Base-by-base conservation (phyloP, 2,113 vertebrate genomes). In the Circaetus gallicus region DNA sequence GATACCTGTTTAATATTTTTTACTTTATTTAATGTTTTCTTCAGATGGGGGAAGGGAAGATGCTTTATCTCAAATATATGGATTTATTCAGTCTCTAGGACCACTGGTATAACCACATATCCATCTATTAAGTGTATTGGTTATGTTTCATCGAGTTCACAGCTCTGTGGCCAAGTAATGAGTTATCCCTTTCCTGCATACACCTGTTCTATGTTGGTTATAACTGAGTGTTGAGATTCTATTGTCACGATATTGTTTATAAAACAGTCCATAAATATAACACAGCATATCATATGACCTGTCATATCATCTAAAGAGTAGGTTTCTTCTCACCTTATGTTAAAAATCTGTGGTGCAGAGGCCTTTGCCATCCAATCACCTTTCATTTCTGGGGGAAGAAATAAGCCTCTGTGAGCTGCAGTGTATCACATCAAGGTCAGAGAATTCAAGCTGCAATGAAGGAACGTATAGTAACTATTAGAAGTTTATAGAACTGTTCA, bases 391-490 rank as follows among this genome's bases (percentile, higher is more conserved):
- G 11, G 3, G 2, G 16, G 11, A 43, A 76, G 25, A 79, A 71
- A n/a, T 50, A 45, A 82, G 3, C 4, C 5, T 58, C 12, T 55
- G 2, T 47, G 47, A 82, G 20, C 47, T 88, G 38, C 14, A 36
- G 21, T 7, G 7, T 22, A 12, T 19, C n/a, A 40, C 9, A 45
- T 45, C 32, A 61, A 71, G 14, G 31, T 72, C 26, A 52, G 38
- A 76, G 38, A 67, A 82, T 50, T 71, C 32, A 90, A 72, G 36
- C 5, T 47, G 20, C 42, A 55, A 25, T 32, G n/a, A 69, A 72
- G 36, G 20, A 55, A 38, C 0, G 0, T 6, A 7, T 9, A 29
- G 8, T 16, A 31, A 47, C 29, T 80, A 13, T 52, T 21, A 63
- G 62, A 76, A 81, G 16, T 10, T 55, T 83, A 16, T 73, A 65